Evolutionary conservation across 2,888 invertebrate genomes (phyloP), one percentile per base, ranked within the genome.

Genomic region (Eupeodes luniger): DNA sequence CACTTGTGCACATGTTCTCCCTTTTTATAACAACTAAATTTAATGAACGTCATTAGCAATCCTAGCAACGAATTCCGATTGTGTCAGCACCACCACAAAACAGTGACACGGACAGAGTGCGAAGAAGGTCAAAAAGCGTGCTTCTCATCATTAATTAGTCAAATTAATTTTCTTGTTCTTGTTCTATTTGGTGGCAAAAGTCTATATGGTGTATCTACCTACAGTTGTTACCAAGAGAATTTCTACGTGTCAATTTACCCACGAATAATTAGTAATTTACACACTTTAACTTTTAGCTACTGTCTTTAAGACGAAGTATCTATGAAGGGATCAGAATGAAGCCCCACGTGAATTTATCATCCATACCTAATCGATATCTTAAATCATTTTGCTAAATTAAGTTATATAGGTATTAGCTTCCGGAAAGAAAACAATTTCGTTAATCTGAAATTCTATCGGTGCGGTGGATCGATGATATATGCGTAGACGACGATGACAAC

Each of bases 21-120:
- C 27, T 27, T 27, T 19, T 53, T 47, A 27, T 64, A 59, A 83
- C 75, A 64, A 66, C 79, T 86, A 57, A 55, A 75, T 86, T 70
- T 51, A 74, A 57, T 19, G 12, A 61, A 62, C 72, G 74, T 87
- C 80, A 84, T 87, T 87, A 83, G 36, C 53, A 87, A 49, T 76
- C 66, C 55, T 61, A 19, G 53, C 1, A 80, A 74, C 77, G 67
- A 77, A 77, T 81, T 74, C 49, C 57, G 55, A 62, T 74, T 77
- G 67, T 55, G 36, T 49, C 40, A 80, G 70, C 75, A 40, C 51
- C 64, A 14, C 16, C 27, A 27, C 27, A 27, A 2, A 27, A 27
- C 27, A 27, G 27, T 27, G 27, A 27, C 27, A 27, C 27, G 2
- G 27, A 27, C 27, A 27, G 27, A 27, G 27, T 27, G 27, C 27